Percentiles rank a stretch among this genome's conserved stretches.
Evolutionary conservation across 2,797 vertebrate genomes (phyloP).

Genomic region (Trachops cirrhosus): DNA sequence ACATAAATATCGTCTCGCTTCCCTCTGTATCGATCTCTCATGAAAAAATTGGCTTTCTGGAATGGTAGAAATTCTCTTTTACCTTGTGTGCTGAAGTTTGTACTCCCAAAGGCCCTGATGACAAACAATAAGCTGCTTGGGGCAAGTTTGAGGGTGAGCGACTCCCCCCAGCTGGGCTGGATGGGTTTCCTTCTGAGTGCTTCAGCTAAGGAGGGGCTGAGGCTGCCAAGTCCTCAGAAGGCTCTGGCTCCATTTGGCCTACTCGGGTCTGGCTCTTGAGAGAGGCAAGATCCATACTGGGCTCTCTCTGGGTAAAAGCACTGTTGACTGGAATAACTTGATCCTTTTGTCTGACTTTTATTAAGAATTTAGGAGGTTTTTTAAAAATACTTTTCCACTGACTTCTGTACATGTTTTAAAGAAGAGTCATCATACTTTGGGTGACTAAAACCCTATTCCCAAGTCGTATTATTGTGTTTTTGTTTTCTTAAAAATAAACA

Average conservation of each 20-base stretch:
- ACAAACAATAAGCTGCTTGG: background rate
- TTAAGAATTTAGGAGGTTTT: background rate
- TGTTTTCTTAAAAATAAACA: background rate
- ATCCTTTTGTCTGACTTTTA: background rate
- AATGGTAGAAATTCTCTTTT: background rate
- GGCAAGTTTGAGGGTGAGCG: background rate
- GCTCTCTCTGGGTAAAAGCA: background rate
- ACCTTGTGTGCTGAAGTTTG: background rate
- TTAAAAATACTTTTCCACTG: background rate
- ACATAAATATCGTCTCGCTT: background rate
- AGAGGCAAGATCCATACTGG: background rate
- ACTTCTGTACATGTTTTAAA: background rate
- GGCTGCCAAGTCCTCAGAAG: background rate
- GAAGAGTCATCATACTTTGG: background rate
- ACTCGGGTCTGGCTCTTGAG: background rate
- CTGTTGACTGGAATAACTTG: background rate
- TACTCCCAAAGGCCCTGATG: background rate
- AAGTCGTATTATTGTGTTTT: background rate
- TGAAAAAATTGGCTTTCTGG: background rate
- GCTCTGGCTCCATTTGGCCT: background rate
- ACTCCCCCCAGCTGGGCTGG: fast-evolving
- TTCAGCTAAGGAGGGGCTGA: background rate
- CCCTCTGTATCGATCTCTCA: background rate
- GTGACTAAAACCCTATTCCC: background rate
- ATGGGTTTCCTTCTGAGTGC: background rate